Evolutionary conservation across 2,113 vertebrate genomes (phyloP), one percentile per base, ranked within the genome.

Genomic region (Anseranas semipalmata): DNA sequence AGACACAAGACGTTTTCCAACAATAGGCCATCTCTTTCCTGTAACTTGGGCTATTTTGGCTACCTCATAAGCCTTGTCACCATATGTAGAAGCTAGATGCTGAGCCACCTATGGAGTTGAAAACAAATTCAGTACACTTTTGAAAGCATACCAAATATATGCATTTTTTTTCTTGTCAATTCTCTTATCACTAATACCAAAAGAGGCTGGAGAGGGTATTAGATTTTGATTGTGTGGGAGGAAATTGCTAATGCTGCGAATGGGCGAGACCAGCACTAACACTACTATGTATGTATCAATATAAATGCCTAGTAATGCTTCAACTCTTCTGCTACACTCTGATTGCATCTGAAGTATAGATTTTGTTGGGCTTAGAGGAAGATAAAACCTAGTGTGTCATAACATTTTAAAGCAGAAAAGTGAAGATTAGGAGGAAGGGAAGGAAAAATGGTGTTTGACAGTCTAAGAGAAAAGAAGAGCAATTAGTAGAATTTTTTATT

Each of bases 11-110:
- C 99, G 98, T 15, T 99, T 99, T 16, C 99, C 99, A 14, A 99
- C 99, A 7, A 99, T 98, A 1, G 99, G 99, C 99, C 99, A 99
- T 32, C 99, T 98, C 95, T 99, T 99, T 15, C 99, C 99, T 0
- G 99, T 99, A 35, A 98, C 97, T 50, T 98, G 98, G 27, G 98
- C 99, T 98, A 99, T 97, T 87, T 98, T 98, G 91, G 98, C 98
- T 86, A 99, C 99, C 41, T 99, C 96, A 65, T 99, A 99, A 24
- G 99, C 99, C 85, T 98, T 99, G 59, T 97, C 98, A 12, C 98
- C 98, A 1, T 98, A 98, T 2, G 98, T 98, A 28, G 98, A 87
- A 35, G 98, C 98, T 86, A 99, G 98, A 98, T 99, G 99, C 90
- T 99, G 98, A 92, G 98, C 99, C 96, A 99, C 99, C 98, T 99